Evolutionary conservation across 2,113 vertebrate genomes (phyloP).

Genomic region (Tympanuchus pallidicinctus): DNA sequence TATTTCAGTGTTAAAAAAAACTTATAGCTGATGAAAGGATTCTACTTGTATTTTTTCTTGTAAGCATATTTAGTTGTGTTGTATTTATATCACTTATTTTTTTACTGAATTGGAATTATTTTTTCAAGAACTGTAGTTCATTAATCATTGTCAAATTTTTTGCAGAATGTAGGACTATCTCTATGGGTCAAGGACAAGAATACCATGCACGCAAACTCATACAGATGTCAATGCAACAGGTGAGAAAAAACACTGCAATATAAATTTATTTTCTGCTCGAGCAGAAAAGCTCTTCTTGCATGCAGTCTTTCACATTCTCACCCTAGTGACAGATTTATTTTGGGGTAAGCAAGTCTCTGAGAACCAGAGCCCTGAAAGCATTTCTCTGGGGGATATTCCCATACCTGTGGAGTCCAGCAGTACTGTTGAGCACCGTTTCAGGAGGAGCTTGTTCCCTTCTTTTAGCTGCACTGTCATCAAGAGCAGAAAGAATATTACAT

Average conservation of each 20-base stretch:
- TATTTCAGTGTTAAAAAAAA: background rate
- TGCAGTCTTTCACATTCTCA: background rate
- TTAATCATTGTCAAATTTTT: slow-evolving; percentile 21
- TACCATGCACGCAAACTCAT: slow-evolving; percentile 79
- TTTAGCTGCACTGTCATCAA: background rate
- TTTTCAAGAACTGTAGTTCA: background rate
- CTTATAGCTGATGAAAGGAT: background rate
- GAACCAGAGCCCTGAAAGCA: background rate
- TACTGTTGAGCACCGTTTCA: background rate
- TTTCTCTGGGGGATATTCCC: background rate
- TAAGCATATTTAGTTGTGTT: background rate
- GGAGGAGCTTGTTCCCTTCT: background rate
- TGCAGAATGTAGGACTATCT: slow-evolving; percentile 79
- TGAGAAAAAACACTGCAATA: background rate
- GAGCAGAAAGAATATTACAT: background rate
- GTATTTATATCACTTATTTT: background rate
- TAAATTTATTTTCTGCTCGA: background rate
- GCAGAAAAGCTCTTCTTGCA: background rate
- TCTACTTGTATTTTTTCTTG: background rate
- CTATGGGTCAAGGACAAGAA: slow-evolving; percentile 84
- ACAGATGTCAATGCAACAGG: slow-evolving; percentile 78
- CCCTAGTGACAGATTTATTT: background rate
- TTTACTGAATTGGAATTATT: background rate
- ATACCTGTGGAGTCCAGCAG: background rate
- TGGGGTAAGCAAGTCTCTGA: background rate